A percentile compares a stretch with the other conserved stretches of the same genome.
Evolutionary conservation across 2,888 invertebrate genomes (phyloP).

Genomic region (Leucophenga montana): DNA sequence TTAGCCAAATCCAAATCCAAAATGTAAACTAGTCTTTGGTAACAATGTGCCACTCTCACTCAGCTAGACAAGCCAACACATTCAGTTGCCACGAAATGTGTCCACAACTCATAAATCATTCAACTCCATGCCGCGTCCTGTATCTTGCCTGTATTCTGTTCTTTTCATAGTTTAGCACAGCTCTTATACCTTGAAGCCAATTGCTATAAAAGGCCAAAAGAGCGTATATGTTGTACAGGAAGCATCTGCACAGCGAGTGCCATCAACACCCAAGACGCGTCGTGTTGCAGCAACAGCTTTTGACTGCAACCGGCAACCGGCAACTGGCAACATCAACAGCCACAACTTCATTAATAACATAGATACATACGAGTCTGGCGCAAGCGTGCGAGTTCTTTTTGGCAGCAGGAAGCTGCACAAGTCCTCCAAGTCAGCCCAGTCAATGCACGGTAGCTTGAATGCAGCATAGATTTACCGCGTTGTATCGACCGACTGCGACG

Average conservation of each 20-base stretch:
- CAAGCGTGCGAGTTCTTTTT: not conserved
- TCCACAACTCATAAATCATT: slow-evolving; percentile 38
- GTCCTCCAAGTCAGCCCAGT: not conserved
- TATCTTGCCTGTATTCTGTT: slow-evolving; percentile 24
- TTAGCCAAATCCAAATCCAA: not conserved
- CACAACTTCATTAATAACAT: slow-evolving; percentile 18
- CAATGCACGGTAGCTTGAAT: slow-evolving; percentile 5
- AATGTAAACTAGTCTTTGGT: not conserved
- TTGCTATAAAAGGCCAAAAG: slow-evolving; percentile 16
- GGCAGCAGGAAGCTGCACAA: not conserved
- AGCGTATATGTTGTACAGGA: slow-evolving; percentile 22
- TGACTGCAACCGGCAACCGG: not conserved
- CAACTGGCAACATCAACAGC: too few species aligned
- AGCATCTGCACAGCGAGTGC: slow-evolving; percentile 31
- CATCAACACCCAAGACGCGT: slow-evolving; percentile 29
- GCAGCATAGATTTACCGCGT: too few species aligned
- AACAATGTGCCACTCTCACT: not conserved
- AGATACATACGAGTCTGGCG: not conserved
- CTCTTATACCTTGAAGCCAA: slow-evolving; percentile 19
- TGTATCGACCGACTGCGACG: too few species aligned
- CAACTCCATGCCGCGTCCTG: slow-evolving; percentile 16
- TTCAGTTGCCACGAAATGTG: slow-evolving; percentile 23
- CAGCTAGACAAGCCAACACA: not conserved
- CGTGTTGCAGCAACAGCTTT: slow-evolving; percentile 11
- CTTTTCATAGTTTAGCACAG: slow-evolving; percentile 21